These are phyloP conservation scores for Encarsia formosa DNA, from an alignment of 2,888 invertebrate genomes.

Conservation along the genomic window DNA sequence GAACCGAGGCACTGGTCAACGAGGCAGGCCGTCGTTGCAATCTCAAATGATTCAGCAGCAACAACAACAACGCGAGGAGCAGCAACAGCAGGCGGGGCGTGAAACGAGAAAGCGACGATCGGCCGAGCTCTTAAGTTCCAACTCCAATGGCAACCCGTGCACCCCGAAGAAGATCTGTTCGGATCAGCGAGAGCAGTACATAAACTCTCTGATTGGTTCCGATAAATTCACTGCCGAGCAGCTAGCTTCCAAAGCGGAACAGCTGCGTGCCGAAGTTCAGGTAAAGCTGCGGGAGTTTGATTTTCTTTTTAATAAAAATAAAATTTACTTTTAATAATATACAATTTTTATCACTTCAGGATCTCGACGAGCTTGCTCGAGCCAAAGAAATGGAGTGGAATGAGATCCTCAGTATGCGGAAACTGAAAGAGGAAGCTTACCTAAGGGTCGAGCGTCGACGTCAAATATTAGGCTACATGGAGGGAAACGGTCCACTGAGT, in stretches of 20 bases:
- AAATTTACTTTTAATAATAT: no score
- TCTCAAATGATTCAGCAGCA: neutral
- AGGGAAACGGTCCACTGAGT: constrained; percentile 34
- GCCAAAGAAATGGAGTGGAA: constrained; percentile 86
- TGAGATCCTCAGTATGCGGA: constrained; percentile 74
- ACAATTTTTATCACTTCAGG: constrained; percentile 50
- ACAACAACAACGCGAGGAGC: constrained; percentile 3
- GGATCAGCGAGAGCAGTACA: constrained; percentile 45
- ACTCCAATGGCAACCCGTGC: constrained; percentile 33
- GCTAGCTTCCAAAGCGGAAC: constrained; percentile 42
- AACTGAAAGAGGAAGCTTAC: constrained; percentile 78
- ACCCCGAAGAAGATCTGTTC: constrained; percentile 40
- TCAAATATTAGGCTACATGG: constrained; percentile 56
- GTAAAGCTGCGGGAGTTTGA: constrained; percentile 31
- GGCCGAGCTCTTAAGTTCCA: neutral
- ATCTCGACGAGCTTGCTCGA: constrained; percentile 68
- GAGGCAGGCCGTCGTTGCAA: neutral
- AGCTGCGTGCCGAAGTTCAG: constrained; percentile 45
- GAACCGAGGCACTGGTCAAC: constrained; percentile 6
- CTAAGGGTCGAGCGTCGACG: constrained; percentile 67
- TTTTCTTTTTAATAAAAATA: neutral
- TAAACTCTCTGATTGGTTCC: constrained; percentile 43
- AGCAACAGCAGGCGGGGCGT: neutral
- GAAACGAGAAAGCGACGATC: constrained; percentile 33
- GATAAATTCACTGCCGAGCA: constrained; percentile 45